Base-by-base conservation (phyloP, 1,140 invertebrate genomes). In the Luehdorfia chinensis region DNA sequence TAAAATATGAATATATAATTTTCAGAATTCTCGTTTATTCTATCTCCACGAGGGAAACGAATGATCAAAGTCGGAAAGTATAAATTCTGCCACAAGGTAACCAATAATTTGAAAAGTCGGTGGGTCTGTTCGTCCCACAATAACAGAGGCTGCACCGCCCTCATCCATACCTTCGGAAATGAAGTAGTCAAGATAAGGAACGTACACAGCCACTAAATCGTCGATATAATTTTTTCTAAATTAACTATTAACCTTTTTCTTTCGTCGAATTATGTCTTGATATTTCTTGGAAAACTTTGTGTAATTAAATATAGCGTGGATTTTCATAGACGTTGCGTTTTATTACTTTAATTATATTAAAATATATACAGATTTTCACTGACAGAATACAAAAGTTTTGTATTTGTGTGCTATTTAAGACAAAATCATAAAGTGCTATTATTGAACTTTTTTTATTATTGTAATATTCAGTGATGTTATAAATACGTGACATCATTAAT, bases 51-150 rank as follows among this genome's bases (percentile, higher is more conserved):
- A 47, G 69, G 73, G 0, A 63, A 57, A 7, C 50, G 44, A 4
- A 37, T 75, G 19, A 44, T 83, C 1, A 32, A 46, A n/a, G 23
- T 66, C 0, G 56, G 55, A 0, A 34, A 16, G 0, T 73, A 66
- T 50, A 69, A 50, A 9, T 78, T 66, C 39, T 55, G 45, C 14
- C 57, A 51, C 28, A 62, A 72, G 37, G 30, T 34, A 5, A 37
- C 28, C 4, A 15, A 19, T 5, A 48, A 41, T 0, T n/a, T 28
- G 4, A 67, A 55, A 12, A 59, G 32, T 1, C 9, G 68, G 4
- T 77, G 68, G 71, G 27, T 41, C 0, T 76, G 75, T 43, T 70
- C 72, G 0, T 68, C 72, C 0, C 75, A 66, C 34, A 49, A 32
- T n/a, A 36, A 11, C 14, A 59, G 31, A 21, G 47, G 47, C 9